Evolutionary conservation across 1,140 invertebrate species (phyloP).

Genomic region (Hylaeus volcanicus): DNA sequence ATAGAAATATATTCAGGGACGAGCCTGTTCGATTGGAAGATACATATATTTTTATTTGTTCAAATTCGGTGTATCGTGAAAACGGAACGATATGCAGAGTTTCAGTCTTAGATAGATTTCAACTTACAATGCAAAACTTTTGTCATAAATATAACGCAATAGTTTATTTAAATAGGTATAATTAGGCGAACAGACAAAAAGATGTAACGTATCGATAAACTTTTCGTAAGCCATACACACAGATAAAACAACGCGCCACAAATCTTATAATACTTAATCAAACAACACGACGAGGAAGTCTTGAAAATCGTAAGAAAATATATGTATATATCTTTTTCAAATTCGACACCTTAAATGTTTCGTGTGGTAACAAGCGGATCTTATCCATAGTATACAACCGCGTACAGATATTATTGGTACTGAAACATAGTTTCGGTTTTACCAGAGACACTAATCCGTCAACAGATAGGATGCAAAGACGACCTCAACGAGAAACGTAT

Average conservation of each 20-base stretch:
- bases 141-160: conserved; percentile 29
- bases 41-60: conserved; percentile 53
- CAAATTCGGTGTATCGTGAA: conserved; percentile 45
- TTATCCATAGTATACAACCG: conserved; percentile 10
- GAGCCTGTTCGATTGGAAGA: neutral
- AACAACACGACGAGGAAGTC: conserved; percentile 20
- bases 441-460: neutral
- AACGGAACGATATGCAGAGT: conserved; percentile 56
- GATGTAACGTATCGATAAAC: conserved; percentile 40
- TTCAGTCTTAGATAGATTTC: conserved; percentile 62
- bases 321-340: conserved; percentile 40
- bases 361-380: conserved; percentile 33
- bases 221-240: conserved; percentile 16
- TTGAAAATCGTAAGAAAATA: conserved; percentile 58
- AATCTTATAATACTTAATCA: conserved; percentile 25
- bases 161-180: conserved; percentile 26
- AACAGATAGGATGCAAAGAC: neutral
- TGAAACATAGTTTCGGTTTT: neutral
- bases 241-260: conserved; percentile 21
- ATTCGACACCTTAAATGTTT: conserved; percentile 12
- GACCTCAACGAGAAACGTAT: neutral
- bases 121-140: neutral
- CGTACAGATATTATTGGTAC: conserved; percentile 7
- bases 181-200: neutral
- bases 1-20: neutral